These are phyloP conservation scores for Lates japonicus DNA, from an alignment of 2,797 vertebrate species.

Conservation along the genomic window DNA sequence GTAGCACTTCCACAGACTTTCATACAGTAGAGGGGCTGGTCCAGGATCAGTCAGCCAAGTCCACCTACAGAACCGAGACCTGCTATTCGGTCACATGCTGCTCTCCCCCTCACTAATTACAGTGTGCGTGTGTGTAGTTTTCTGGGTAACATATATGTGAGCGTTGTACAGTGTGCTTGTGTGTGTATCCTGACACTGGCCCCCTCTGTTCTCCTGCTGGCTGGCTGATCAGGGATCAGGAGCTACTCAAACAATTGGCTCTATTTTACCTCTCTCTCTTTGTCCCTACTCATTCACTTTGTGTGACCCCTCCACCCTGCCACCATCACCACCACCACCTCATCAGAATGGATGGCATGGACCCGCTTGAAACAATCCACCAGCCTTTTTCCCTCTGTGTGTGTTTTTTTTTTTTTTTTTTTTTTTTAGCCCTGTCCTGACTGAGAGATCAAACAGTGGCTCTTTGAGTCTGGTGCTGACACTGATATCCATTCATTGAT, in stretches of 20 bases:
- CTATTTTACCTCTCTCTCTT: conserved; percentile 57
- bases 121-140: conserved; percentile 40
- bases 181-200: conserved; percentile 65
- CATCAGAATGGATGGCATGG: conserved; percentile 44
- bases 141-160: conserved; percentile 46
- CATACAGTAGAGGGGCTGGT: conserved; percentile 18
- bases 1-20: background rate
- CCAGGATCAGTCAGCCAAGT: conserved; percentile 54
- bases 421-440: conserved; percentile 4
- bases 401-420: background rate
- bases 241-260: conserved; percentile 68
- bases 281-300: conserved; percentile 55
- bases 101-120: conserved; percentile 65
- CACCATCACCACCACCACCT: background rate
- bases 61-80: conserved; percentile 63
- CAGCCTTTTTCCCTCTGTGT: conserved; percentile 26
- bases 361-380: conserved; percentile 52
- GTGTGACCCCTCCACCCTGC: conserved; percentile 14
- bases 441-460: conserved; percentile 60
- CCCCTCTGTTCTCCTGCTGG: conserved; percentile 68
- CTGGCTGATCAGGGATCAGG: conserved; percentile 63
- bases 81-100: conserved; percentile 76
- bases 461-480: conserved; percentile 64
- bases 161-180: conserved; percentile 42
- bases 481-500: conserved; percentile 77